Evolutionary conservation across 2,888 invertebrate species (phyloP), one percentile per base, ranked within the genome.

Genomic region (Zootermopsis nevadensis): DNA sequence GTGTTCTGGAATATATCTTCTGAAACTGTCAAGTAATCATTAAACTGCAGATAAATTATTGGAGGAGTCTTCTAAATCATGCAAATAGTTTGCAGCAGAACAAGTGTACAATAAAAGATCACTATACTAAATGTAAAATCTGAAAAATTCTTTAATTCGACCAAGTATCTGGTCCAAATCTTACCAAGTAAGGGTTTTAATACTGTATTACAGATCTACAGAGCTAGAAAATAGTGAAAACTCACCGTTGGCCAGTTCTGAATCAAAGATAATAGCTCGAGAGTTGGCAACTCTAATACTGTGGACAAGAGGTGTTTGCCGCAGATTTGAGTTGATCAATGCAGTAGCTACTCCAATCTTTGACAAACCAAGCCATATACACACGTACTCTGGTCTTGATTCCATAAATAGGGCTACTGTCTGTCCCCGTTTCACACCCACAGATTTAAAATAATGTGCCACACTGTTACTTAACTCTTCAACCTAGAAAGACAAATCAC

Each of bases 331-430:
- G 88, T 93, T 93, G 85, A 94, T 91, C 66, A 94, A 90, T 0
- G 93, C 93, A 6, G 91, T 87, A 60, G 89, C 87, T 1, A 89
- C 88, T 27, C 90, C 89, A 74, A 89, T 87, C 88, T 93, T 93
- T 33, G 92, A 90, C 83, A 93, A 88, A 1, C 93, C 93, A 38
- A 94, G 88, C 93, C 93, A 93, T 35, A 92, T 89, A 76, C 91
- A 90, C 4, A 93, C 91, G 87, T 91, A 93, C 86, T 93, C 91
- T 1, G 92, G 91, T 7, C 91, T 87, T 86, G 91, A 92, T 85
- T 93, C 92, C 92, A 93, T 92, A 86, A 92, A 91, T 30, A 94
- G 86, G 1, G 93, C 92, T 2, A 93, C 91, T 30, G 91, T 89
- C 87, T 93, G 93, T 6, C 92, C 93, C 74, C 89, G 89, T 33